Evolutionary conservation across 2,888 invertebrate genomes (phyloP), one percentile per base, ranked within the genome.

Genomic region (Andrena camellia): DNA sequence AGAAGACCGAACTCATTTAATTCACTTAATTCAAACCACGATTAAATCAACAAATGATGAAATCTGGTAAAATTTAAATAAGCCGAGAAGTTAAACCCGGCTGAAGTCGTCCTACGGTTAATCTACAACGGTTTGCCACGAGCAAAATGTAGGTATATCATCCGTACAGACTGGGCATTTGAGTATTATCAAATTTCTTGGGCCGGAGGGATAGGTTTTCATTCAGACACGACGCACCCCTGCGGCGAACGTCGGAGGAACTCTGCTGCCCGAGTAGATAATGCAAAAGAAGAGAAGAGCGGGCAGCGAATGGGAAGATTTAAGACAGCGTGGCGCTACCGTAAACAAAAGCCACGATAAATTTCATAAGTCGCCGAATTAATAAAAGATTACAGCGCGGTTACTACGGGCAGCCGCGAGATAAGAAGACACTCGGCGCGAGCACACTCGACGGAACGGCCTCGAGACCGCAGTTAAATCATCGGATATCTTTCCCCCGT

Each of bases 321-420:
- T 92, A 92, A 92, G 91, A 86, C 84, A 81, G 84, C 88, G 85
- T 76, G 82, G 84, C 85, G 78, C 76, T 86, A 86, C 84, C 88
- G 92, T 93, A 93, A 93, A 93, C 93, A 93, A 93, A 93, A 93
- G 93, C 93, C 85, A 89, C 92, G 91, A 94, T 94, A 94, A 94
- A 94, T 94, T 94, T 93, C 90, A 89, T 92, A 93, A 94, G 93
- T 93, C 93, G 91, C 91, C 93, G 94, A 94, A 94, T 94, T 94
- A 94, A 94, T 94, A 94, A 94, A 94, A 94, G 94, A 94, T 94
- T 94, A 94, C 94, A 92, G 90, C 91, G 86, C 91, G 91, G 90
- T 90, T 91, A 91, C 90, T 88, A 91, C 91, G 91, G 89, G 81
- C 87, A 88, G 85, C 90, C 85, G 85, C 84, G 86, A 92, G 92